Evolutionary conservation across 2,888 invertebrate genomes (phyloP).

Genomic region (Rotaria magnacalcarata): DNA sequence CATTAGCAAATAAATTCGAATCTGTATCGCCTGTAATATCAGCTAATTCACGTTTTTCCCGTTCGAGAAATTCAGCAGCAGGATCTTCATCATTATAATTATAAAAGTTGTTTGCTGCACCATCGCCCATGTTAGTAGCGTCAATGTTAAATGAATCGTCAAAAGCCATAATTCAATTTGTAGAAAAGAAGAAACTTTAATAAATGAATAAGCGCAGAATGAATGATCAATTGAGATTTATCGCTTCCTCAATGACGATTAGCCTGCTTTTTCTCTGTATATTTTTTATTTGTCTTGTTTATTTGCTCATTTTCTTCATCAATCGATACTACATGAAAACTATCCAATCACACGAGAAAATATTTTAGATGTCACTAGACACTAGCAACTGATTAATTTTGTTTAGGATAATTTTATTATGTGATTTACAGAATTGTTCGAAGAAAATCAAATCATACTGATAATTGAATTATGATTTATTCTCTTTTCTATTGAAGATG

Average conservation of each 20-base stretch:
- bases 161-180: not conserved
- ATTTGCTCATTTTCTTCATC: not conserved
- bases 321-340: not conserved
- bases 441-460: too few species aligned
- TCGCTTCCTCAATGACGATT: not conserved
- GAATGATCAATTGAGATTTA: not conserved
- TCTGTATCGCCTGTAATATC: slow-evolving; percentile 36
- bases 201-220: not conserved
- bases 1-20: not conserved
- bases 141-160: not conserved
- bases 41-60: slow-evolving; percentile 43
- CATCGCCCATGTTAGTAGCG: not conserved
- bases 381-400: not conserved
- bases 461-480: too few species aligned
- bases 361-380: not conserved
- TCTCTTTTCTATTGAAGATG: too few species aligned
- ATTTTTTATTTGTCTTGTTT: slow-evolving; percentile 15
- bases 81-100: slow-evolving; percentile 36
- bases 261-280: not conserved
- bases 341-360: not conserved
- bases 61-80: slow-evolving; percentile 45
- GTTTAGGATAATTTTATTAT: not conserved
- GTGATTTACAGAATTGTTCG: not conserved
- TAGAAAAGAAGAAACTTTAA: not conserved
- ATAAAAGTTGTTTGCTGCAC: not conserved